Evolutionary conservation across 1,140 invertebrate genomes (phyloP), one percentile per base, ranked within the genome.

Genomic region (Caligus rogercresseyi): DNA sequence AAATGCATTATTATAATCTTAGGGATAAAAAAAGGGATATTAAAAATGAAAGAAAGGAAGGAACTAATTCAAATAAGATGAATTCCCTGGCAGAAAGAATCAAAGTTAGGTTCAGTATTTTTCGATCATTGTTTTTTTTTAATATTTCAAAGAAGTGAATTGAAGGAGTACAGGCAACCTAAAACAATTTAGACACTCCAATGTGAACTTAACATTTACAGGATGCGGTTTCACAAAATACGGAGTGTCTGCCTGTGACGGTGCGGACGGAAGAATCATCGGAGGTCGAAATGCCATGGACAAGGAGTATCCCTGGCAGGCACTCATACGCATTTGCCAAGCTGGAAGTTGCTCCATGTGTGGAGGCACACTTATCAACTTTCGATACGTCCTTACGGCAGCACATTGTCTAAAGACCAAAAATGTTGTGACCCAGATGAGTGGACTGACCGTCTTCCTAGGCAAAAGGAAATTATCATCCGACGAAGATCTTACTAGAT

Each of bases 371-470:
- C 19, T 54, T 11, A 54, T 72, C 56, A 18, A 52, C 19, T 0
- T 55, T 26, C 11, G 69, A 52, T 19, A 70, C 65, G 14, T 63
- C 52, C 11, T 18, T 25, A 61, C 54, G 14, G n/a, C 53, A 20
- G 16, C n/a, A 2, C 14, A 63, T 58, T 57, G 58, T 61, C 57
- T 61, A n/a, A 4, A 64, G 21, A 23, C 2, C 13, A 57, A 43
- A 58, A 13, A 23, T 13, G 25, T 53, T 19, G 25, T 14, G 4
- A 19, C 31, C 7, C 31, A 7, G 7, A 43, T 43, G n/a, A 43
- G n/a, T 43, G 31, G 31, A 7, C 31, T 43, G n/a, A 43, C 31
- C 7, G 31, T 43, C 31, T 11, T n/a, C 7, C n/a, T 43, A 43
- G 31, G 31, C 7, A 43, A 7, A 7, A 7, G n/a, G n/a, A 11